Evolutionary conservation across 2,113 vertebrate genomes (phyloP), one percentile per base, ranked within the genome.

Genomic region (Atherinomorus stipes): DNA sequence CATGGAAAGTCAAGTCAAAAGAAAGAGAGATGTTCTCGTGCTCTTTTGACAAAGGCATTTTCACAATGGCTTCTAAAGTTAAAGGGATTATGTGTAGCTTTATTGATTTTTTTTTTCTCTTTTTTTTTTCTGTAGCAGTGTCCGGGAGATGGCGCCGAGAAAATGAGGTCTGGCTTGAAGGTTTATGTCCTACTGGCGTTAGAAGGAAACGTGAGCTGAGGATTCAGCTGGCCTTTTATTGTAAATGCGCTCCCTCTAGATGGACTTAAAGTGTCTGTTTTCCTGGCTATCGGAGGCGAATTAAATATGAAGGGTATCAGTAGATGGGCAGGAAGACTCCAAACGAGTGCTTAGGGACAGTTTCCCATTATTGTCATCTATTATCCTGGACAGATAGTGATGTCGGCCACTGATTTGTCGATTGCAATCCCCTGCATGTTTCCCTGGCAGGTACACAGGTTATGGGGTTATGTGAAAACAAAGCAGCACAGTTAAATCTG

Each of bases 111-210:
- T 7, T 31, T 31, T 7, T 31, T 31, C 7, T 34, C 8, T 34
- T 34, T 34, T 34, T 7, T 34, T 34, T 34, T 47, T 84, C 87
- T 76, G 80, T 72, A 77, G 84, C 88, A 73, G 80, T 85, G 83
- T 90, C 85, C 85, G 70, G 83, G 83, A 85, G 86, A 90, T 91
- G 94, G 94, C 92, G 93, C 93, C 93, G 83, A 76, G 85, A 92
- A 93, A 93, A 93, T 93, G 89, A 94, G 86, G 88, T 91, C 90
- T 93, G 90, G 88, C 86, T 90, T 67, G 84, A 79, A 92, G 93
- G 88, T 94, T 95, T 94, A 92, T 90, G 90, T 94, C 89, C 86
- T 83, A 79, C 85, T 85, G 89, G 86, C 67, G 88, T 87, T 74
- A 85, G 90, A 69, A 80, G 79, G 92, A 93, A 94, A 93, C 87